Evolutionary conservation across 1,140 invertebrate species (phyloP), one percentile per base, ranked within the genome.

Genomic region (Zophobas morio): DNA sequence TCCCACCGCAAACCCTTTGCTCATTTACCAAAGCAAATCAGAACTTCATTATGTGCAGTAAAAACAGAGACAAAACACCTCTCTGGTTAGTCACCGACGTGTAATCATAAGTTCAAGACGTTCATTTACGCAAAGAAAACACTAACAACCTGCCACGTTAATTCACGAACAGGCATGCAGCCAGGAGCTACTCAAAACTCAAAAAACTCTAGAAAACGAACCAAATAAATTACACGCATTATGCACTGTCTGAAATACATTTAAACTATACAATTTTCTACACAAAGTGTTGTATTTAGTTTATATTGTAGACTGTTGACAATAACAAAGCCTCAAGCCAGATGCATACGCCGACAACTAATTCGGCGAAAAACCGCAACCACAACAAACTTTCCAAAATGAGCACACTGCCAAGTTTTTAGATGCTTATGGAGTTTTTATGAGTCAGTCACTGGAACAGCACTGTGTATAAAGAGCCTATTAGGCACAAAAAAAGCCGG

Each of bases 381-480:
- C 60, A 33, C 60, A 66, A 40, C 60, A 42, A 42, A 66, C 60
- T 66, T 66, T 66, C 60, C 60, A 46, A 66, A 66, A 42, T 32
- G 33, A 42, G 60, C 1, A 4, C 39, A 40, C n/a, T 32, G 35
- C 54, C 20, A 51, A 5, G 49, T 46, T 46, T 46, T 46, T 46
- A 46, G 2, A 20, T 4, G 60, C 33, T 37, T 36, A 39, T 40
- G 60, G 60, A 66, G 42, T 66, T 66, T 66, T 66, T 66, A 51
- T 51, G 20, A 4, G 42, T 8, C 8, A 51, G 20, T n/a, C 6
- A 51, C 4, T 51, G n/a, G 49, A 46, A 51, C 49, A 51, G 20
- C 49, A 51, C 6, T 51, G n/a, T 20, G 20, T 20, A 20, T 20
- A 20, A 20, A 20, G 20, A 20, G 20, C 20, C 20, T 20, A 20